A percentile compares a stretch with the other conserved stretches of the same genome.
phyloP scores from a whole-genome alignment of 2,888 invertebrate genomes.

The Dicranocentrus wangi region DNA sequence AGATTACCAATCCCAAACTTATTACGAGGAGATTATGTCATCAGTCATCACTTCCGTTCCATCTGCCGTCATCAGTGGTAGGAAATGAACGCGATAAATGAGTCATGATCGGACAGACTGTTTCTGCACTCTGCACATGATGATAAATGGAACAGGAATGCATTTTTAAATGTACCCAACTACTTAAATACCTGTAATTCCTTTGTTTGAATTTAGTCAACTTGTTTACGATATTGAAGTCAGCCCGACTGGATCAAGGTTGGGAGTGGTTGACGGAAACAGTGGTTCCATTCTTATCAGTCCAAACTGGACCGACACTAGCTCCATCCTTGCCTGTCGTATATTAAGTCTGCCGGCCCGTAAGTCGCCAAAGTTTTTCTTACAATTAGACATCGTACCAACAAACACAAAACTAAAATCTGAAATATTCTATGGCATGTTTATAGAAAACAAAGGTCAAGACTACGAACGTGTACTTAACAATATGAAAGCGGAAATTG shows the following conservation, averaged over 20 bases:
- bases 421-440: no score
- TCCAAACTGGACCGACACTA: slow-evolving; percentile 69
- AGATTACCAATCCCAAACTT: slow-evolving; percentile 2
- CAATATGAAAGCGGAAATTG: slow-evolving; percentile 52
- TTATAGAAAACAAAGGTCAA: slow-evolving; percentile 51
- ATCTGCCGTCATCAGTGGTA: no score
- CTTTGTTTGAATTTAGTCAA: slow-evolving; percentile 48
- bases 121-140: no score
- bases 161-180: no score
- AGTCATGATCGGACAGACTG: no score
- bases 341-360: slow-evolving; percentile 40
- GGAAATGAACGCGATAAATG: no score
- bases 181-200: slow-evolving; percentile 17
- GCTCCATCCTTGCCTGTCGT: slow-evolving; percentile 64
- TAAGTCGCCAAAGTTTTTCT: slow-evolving; percentile 40
- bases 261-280: slow-evolving; percentile 69
- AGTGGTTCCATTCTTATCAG: slow-evolving; percentile 67
- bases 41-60: no score
- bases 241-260: slow-evolving; percentile 65
- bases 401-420: not conserved
- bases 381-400: not conserved
- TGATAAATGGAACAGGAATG: no score
- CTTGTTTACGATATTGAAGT: slow-evolving; percentile 67
- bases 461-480: slow-evolving; percentile 39
- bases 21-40: no score